Evolutionary conservation across 64 coral and sea anemone genomes (phyloP), one percentile per base, ranked within the genome.

Genomic region (Porites australiensis): DNA sequence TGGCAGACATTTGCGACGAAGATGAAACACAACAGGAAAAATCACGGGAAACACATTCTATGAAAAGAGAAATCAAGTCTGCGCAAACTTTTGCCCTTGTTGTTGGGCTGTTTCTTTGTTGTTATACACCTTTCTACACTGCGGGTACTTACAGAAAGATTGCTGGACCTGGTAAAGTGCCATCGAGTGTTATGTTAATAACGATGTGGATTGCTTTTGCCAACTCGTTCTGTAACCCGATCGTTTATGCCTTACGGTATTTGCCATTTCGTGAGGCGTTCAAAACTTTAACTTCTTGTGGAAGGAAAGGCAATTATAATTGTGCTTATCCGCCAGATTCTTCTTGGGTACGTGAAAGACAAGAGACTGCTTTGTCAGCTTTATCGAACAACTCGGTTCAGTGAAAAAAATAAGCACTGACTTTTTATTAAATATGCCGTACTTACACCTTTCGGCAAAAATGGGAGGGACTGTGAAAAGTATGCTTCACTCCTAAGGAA

Each of bases 171-270:
- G 47, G 77, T 13, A 76, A 74, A 2, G 81, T 98, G 44, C 62
- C 73, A 6, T 13, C 70, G 11, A 44, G 68, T 77, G 77, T 82
- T 49, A 81, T 95, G 13, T 44, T 87, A 3, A 54, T 87, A 22
- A 86, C 90, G 14, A 98, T 88, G 46, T 98, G 96, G 96, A 18
- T 98, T 13, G 96, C 74, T 3, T 98, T 96, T 77, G 82, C 94
- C 4, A 98, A 98, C 69, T 95, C 93, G 4, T 98, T 90, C 47
- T 90, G 90, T 13, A 98, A 98, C 81, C 96, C 96, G 14, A 60
- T 98, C 16, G 53, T 98, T 21, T 98, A 98, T 64, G 89, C 90
- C 19, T 47, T 95, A 49, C 82, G 96, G 48, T 93, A 96, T 74
- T 51, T 70, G n/a, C 75, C 87, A 45, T 96, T 98, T 58, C 91